Evolutionary conservation across 30 jellyfish, hydroid and myxozoan species (phyloP).

Genomic region (Cassiopea xamachana): DNA sequence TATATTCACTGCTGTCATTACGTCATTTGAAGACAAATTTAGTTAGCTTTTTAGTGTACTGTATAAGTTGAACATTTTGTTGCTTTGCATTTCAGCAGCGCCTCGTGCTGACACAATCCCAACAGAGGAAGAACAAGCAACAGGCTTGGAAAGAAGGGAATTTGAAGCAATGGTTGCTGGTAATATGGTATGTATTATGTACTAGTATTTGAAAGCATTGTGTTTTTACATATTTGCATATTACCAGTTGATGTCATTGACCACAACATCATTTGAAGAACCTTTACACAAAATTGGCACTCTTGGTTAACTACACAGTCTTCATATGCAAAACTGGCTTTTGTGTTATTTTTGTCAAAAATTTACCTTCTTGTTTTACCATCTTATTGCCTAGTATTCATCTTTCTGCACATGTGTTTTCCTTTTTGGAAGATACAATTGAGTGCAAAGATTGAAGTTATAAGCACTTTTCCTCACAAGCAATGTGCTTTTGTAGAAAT

Average conservation of each 20-base stretch:
- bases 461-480: not conserved
- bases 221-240: not conserved
- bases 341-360: too few species aligned
- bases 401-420: too few species aligned
- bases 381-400: too few species aligned
- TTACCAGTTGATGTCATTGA: too few species aligned
- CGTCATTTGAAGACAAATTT: too few species aligned
- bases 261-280: too few species aligned
- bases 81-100: conserved; percentile 48
- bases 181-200: conserved; percentile 68
- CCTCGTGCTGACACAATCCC: conserved; percentile 90
- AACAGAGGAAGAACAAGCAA: conserved; percentile 96
- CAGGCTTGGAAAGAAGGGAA: conserved; percentile 95
- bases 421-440: too few species aligned
- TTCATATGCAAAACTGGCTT: too few species aligned
- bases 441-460: not conserved
- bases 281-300: too few species aligned
- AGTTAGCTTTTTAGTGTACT: too few species aligned
- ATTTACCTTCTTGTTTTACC: too few species aligned
- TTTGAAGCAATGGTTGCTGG: conserved; percentile 96
- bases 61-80: not conserved
- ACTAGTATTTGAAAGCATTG: not conserved
- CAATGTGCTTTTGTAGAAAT: not conserved
- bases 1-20: not conserved
- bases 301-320: too few species aligned